phyloP scores from a whole-genome alignment of 2,888 invertebrate genomes.

The Physocephala rufipes region DNA sequence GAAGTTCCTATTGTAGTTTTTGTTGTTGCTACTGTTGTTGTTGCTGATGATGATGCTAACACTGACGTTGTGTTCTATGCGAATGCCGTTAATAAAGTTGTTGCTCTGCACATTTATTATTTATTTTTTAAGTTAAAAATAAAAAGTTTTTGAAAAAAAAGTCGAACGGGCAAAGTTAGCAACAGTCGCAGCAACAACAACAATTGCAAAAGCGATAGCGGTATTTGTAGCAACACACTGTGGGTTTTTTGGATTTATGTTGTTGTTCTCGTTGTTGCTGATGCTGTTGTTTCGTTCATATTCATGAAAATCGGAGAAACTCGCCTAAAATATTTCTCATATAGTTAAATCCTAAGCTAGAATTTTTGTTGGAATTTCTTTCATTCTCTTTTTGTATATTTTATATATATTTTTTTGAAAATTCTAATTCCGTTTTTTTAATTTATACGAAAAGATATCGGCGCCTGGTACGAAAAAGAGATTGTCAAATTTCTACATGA shows the following conservation, averaged over 20 bases:
- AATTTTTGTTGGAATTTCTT: not conserved
- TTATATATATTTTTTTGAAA: constrained; percentile 37
- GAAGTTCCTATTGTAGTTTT: not conserved
- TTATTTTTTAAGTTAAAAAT: too few relatives aligned
- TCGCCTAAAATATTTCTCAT: too few relatives aligned
- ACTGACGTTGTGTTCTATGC: too few relatives aligned
- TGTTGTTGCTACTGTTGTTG: not conserved
- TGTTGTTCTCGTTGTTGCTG: not conserved
- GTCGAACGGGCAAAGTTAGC: too few relatives aligned
- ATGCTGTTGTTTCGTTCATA: not conserved
- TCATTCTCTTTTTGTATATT: constrained; percentile 6
- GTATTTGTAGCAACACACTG: not conserved
- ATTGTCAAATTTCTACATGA: not conserved
- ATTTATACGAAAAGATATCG: constrained; percentile 46
- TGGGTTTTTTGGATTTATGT: not conserved
- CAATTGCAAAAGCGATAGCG: too few relatives aligned
- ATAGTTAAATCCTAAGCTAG: too few relatives aligned
- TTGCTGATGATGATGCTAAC: not conserved
- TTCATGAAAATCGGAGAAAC: not conserved
- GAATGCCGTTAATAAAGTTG: too few relatives aligned
- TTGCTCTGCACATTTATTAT: too few relatives aligned
- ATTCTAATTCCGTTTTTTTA: constrained; percentile 20
- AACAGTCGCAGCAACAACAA: too few relatives aligned
- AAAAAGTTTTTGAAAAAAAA: too few relatives aligned
- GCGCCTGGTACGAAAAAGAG: constrained; percentile 43